These are phyloP conservation scores for Drosophila recens DNA, from an alignment of 2,888 invertebrate species.

Conservation along the genomic window DNA sequence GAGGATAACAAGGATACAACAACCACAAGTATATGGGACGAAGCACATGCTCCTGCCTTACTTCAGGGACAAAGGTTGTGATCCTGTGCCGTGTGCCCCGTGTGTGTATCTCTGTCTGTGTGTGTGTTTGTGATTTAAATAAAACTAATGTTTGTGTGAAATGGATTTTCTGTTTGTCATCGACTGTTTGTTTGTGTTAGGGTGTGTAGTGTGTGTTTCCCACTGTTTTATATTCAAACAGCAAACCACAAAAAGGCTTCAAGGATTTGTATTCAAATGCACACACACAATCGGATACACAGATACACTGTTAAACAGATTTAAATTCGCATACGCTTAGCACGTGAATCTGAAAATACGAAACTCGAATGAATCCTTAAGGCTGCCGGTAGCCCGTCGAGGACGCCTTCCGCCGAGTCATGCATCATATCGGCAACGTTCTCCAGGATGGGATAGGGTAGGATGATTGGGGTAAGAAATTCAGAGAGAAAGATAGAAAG, in stretches of 20 bases:
- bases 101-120: constrained; percentile 22
- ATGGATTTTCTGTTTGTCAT: constrained; percentile 83
- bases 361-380: constrained; percentile 67
- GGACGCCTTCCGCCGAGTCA: constrained; percentile 75
- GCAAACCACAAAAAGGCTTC: constrained; percentile 69
- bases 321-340: constrained; percentile 76
- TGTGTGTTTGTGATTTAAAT: constrained; percentile 70
- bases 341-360: constrained; percentile 54
- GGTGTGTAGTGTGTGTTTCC: constrained; percentile 46
- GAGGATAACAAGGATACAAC: constrained; percentile 57
- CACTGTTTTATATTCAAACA: constrained; percentile 80
- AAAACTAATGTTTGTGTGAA: constrained; percentile 81
- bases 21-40: constrained; percentile 51
- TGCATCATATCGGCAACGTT: constrained; percentile 66
- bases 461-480: neutral
- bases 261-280: constrained; percentile 72
- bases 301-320: constrained; percentile 51
- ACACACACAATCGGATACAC: constrained; percentile 33
- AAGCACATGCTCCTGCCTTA: constrained; percentile 57
- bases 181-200: constrained; percentile 47
- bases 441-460: constrained; percentile 51
- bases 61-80: constrained; percentile 60
- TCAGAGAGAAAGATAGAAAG: neutral
- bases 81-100: constrained; percentile 52
- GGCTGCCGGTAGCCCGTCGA: constrained; percentile 39